A percentile compares a stretch with the other conserved stretches of the same genome.
Conservation (phyloP, 2,797 vertebrate genomes). For the Cuniculus paca region DNA sequence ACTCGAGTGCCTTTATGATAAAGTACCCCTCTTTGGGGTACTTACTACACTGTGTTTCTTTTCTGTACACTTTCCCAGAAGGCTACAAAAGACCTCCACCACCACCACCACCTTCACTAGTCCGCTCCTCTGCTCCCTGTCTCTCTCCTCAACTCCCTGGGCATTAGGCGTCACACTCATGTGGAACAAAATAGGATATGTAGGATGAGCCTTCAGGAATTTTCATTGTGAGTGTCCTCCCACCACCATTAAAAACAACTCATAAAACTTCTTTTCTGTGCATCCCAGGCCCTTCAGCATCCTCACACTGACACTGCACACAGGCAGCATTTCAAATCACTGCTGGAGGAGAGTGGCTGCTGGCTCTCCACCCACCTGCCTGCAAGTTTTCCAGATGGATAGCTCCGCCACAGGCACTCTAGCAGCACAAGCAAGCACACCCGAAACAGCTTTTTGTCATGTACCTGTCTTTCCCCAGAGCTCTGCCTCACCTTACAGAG, state of each 20-base stretch:
- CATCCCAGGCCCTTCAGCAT: background rate
- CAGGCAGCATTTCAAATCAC: background rate
- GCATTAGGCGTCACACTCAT: background rate
- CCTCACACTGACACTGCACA: background rate
- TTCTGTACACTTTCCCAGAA: background rate
- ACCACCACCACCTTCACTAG: background rate
- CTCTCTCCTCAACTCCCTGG: background rate
- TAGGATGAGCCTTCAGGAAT: background rate
- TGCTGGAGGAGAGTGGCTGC: background rate
- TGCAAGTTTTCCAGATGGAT: slow-evolving; percentile 29
- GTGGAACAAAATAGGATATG: background rate
- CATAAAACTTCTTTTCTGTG: background rate
- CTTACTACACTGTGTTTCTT: background rate
- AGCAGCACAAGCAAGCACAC: slow-evolving; percentile 44
- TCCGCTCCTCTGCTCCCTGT: background rate
- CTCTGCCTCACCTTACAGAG: slow-evolving; percentile 49
- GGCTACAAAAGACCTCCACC: background rate
- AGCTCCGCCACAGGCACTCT: background rate
- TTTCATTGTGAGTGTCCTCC: background rate
- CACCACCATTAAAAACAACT: background rate
- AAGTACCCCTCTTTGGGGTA: background rate
- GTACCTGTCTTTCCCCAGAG: slow-evolving; percentile 67
- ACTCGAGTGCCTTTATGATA: background rate
- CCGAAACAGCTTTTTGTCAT: slow-evolving; percentile 61
- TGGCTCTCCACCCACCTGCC: background rate